Evolutionary conservation across 1,140 invertebrate genomes (phyloP), one percentile per base, ranked within the genome.

Genomic region (Tenebrio molitor): DNA sequence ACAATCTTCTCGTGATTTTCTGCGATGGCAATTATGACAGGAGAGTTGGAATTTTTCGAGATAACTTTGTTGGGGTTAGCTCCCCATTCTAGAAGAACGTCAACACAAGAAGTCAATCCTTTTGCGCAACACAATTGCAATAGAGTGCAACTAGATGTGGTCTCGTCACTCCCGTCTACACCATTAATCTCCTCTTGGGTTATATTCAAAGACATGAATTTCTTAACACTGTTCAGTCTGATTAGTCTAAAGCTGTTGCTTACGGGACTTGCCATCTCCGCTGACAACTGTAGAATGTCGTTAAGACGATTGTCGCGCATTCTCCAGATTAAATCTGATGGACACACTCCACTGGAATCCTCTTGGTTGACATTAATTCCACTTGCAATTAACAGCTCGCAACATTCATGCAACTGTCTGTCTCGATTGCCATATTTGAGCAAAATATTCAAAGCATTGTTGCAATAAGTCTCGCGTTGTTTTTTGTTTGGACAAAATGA

Each of bases 41-140:
- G 36, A 12, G 6, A n/a, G 2, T 39, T 12, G 2, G 4, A 2
- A 39, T 39, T 39, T 12, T 39, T 39, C 12, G 3, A 0, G 36
- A 12, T 39, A 39, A 5, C n/a, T 12, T 39, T 39, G 36, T 0
- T 39, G 2, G 36, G 36, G 12, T 2, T 8, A 39, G 36, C 36
- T 0, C 36, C 36, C 10, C 10, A 5, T 33, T 33, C 29, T 33
- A 33, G 29, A 33, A 33, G 29, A 33, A n/a, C n/a, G n/a, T 25
- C 17, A 14, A 66, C 64, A 44, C 19, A 16, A 23, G 19, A 6
- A 8, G 36, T 66, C 17, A 66, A 4, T 2, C 64, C 64, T 66
- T 66, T 66, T 10, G 23, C 36, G 25, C 64, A 66, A 12, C 15
- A 41, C 4, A 66, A 7, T 6, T 66, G 64, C 23, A 66, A 23